Conservation (phyloP, 1,140 invertebrate genomes). For the Drosophila pandora region DNA sequence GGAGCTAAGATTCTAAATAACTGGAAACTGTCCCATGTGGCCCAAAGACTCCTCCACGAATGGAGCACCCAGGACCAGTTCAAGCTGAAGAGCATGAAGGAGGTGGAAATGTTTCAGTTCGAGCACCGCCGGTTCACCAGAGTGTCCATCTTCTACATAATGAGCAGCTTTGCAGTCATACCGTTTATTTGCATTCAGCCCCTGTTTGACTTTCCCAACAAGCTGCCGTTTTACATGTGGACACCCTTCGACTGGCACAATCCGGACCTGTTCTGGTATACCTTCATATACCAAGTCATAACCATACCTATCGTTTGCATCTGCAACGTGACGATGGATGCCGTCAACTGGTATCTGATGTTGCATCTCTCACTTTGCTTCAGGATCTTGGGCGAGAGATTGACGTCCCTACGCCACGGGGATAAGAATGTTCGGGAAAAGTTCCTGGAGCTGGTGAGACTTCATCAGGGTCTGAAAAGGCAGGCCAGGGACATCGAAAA, state of each 20-base stretch:
- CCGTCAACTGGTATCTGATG: slow-evolving; percentile 63
- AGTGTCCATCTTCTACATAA: slow-evolving; percentile 17
- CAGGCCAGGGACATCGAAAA: slow-evolving; percentile 28
- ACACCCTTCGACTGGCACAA: slow-evolving; percentile 59
- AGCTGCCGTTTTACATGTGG: slow-evolving; percentile 59
- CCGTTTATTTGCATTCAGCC: slow-evolving; percentile 34
- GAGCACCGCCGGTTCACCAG: slow-evolving; percentile 37
- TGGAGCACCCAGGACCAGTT: slow-evolving; percentile 27
- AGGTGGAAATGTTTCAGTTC: slow-evolving; percentile 37
- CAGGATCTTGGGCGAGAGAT: slow-evolving; percentile 52
- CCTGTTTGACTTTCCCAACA: slow-evolving; percentile 28
- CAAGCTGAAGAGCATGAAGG: slow-evolving; percentile 12
- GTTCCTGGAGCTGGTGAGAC: slow-evolving; percentile 34
- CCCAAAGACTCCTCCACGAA: slow-evolving; percentile 33
- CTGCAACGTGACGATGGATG: slow-evolving; percentile 43
- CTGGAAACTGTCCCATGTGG: slow-evolving; percentile 35
- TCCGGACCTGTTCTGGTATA: slow-evolving; percentile 43
- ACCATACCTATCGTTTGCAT: slow-evolving; percentile 37
- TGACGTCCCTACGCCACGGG: slow-evolving; percentile 1
- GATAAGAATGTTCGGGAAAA: slow-evolving; percentile 1
- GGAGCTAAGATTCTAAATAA: slow-evolving; percentile 52
- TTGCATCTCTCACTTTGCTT: slow-evolving; percentile 55
- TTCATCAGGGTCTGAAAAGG: slow-evolving; percentile 33
- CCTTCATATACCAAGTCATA: slow-evolving; percentile 39
- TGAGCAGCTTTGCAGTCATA: slow-evolving; percentile 39